Percentiles rank a stretch among this genome's conserved stretches.
These are phyloP conservation scores for Brachyistius frenatus DNA, from an alignment of 2,113 vertebrate genomes.

Conservation along the genomic window DNA sequence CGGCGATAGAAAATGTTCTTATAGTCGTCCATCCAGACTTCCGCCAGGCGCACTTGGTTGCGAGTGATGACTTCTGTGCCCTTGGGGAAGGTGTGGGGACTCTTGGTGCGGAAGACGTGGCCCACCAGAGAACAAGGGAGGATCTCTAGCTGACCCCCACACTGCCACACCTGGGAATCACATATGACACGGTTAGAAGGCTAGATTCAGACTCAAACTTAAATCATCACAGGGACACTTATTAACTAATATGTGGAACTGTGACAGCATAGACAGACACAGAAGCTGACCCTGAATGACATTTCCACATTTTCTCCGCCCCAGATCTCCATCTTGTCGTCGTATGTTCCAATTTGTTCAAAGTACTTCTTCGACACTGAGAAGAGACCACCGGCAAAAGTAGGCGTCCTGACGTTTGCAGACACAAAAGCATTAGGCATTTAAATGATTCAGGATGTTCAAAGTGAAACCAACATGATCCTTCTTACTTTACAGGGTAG, in stretches of 20 bases:
- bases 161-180: slow-evolving; percentile 93
- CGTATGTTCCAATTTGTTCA: slow-evolving; percentile 95
- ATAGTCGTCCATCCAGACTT: slow-evolving; percentile 97
- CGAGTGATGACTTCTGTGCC: slow-evolving; percentile 93
- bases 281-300: slow-evolving; percentile 93
- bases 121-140: slow-evolving; percentile 97
- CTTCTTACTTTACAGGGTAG: slow-evolving; percentile 91
- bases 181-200: background rate
- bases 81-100: slow-evolving; percentile 96
- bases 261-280: background rate
- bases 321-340: slow-evolving; percentile 99
- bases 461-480: background rate
- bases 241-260: background rate
- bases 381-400: slow-evolving; percentile 96
- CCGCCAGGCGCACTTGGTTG: slow-evolving; percentile 95
- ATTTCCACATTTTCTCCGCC: slow-evolving; percentile 98
- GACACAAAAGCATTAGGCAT: background rate
- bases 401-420: slow-evolving; percentile 88
- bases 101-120: slow-evolving; percentile 97
- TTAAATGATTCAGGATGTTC: slow-evolving; percentile 4
- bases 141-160: slow-evolving; percentile 92
- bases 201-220: background rate
- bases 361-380: slow-evolving; percentile 95
- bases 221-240: background rate
- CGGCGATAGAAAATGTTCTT: slow-evolving; percentile 94